Base-by-base conservation (phyloP, 2,888 invertebrate genomes). In the Willowsia nigromaculata region DNA sequence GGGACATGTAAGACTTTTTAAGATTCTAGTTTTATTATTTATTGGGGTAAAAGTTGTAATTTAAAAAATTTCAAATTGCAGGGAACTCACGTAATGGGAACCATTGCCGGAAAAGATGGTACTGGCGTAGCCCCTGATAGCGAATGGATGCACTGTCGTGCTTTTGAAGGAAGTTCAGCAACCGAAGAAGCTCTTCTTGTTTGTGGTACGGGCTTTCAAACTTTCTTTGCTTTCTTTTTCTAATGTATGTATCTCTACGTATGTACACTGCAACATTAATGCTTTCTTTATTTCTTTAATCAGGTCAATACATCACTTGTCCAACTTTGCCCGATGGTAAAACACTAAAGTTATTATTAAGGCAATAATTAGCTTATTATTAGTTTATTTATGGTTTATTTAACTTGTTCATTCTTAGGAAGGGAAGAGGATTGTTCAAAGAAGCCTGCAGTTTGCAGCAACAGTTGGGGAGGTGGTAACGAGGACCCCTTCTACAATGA, bases 41-140 rank as follows among this genome's bases (percentile, higher is more conserved):
- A n/a, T n/a, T n/a, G n/a, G n/a, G n/a, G n/a, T n/a, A n/a, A n/a
- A n/a, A n/a, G n/a, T n/a, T n/a, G n/a, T n/a, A n/a, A n/a, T n/a
- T n/a, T n/a, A n/a, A n/a, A n/a, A n/a, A n/a, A n/a, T n/a, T n/a
- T n/a, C n/a, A n/a, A n/a, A n/a, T n/a, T n/a, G n/a, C n/a, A n/a
- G n/a, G 74, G 90, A 47, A 85, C 91, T 25, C 91, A 91, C 86
- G 74, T 62, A 5, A 90, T 86, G 88, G 90, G 90, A 68, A 71
- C 85, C 5, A 90, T 91, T 15, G 82, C 53, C 30, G 90, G 90
- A 53, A 47, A 22, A 15, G 50, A 59, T 37, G 90, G 90, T 22
- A 90, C 89, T 43, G 91, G 91, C 18, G 91, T 91, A 9, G 89
- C 88, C 0, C 89, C 91, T n/a, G 71, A 37, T 4, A 59, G 59